Percentiles rank a stretch among this genome's conserved stretches.
These are phyloP conservation scores for Tillus elongatus DNA, from an alignment of 2,888 invertebrate genomes.

Conservation along the genomic window DNA sequence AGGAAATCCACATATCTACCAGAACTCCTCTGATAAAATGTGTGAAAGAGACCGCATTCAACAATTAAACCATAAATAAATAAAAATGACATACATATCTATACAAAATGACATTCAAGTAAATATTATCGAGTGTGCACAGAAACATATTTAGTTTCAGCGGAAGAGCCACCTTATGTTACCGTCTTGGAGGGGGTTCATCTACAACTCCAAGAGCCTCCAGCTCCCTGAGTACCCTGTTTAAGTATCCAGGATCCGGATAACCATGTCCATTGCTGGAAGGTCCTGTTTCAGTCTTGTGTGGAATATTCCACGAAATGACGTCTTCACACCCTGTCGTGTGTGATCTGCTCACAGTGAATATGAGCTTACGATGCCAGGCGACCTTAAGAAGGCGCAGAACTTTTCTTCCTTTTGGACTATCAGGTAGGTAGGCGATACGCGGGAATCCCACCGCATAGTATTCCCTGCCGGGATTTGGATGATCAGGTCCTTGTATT, in stretches of 20 bases:
- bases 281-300: constrained; percentile 66
- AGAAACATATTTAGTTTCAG: too few relatives aligned
- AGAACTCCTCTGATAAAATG: too few relatives aligned
- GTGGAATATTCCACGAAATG: constrained; percentile 87
- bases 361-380: constrained; percentile 75
- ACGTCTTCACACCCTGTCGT: constrained; percentile 88
- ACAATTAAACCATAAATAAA: too few relatives aligned
- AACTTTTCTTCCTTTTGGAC: constrained; percentile 68
- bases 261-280: constrained; percentile 53
- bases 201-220: constrained; percentile 50
- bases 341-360: constrained; percentile 76
- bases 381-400: constrained; percentile 67
- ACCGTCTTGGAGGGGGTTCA: too few relatives aligned
- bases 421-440: constrained; percentile 76
- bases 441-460: constrained; percentile 83
- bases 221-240: constrained; percentile 52
- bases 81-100: too few relatives aligned
- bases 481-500: constrained; percentile 70
- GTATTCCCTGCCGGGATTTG: constrained; percentile 74
- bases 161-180: too few relatives aligned
- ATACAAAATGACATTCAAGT: too few relatives aligned
- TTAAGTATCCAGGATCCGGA: constrained; percentile 69
- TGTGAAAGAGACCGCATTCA: too few relatives aligned
- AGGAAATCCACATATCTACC: too few relatives aligned
- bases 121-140: too few relatives aligned